Percentiles rank a stretch among this genome's conserved stretches.
phyloP scores from a whole-genome alignment of 2,888 invertebrate genomes.

The Amaurobius ferox region DNA sequence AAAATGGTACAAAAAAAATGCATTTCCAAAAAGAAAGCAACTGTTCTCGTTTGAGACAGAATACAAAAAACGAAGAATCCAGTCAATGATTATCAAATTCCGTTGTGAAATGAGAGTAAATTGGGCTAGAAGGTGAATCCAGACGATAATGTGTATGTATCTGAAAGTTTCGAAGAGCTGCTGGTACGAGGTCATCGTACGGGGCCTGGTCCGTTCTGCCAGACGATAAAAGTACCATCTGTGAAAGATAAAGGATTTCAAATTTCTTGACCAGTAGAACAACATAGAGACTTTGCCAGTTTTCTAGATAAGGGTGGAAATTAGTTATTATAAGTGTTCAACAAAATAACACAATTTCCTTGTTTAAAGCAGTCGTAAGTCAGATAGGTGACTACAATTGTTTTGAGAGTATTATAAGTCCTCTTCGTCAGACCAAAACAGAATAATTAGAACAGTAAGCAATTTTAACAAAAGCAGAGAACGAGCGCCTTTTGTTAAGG shows the following conservation, averaged over 20 bases:
- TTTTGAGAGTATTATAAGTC: no score
- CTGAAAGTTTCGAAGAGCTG: neutral
- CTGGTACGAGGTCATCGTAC: neutral
- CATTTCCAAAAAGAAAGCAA: neutral
- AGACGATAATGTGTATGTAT: neutral
- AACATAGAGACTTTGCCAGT: neutral
- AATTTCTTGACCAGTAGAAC: neutral
- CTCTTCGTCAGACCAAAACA: no score
- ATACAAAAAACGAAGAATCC: neutral
- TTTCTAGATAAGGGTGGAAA: neutral
- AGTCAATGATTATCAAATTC: neutral
- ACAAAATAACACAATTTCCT: no score
- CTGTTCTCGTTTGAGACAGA: neutral
- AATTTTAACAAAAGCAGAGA: no score
- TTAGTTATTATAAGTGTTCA: no score
- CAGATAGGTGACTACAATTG: no score
- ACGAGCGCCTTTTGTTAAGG: no score
- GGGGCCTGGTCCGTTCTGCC: constrained; percentile 19
- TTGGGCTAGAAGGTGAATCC: constrained; percentile 19
- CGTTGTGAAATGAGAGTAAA: constrained; percentile 17
- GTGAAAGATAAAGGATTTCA: constrained; percentile 8
- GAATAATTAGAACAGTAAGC: no score
- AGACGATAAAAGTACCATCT: constrained; percentile 50
- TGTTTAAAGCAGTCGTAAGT: no score
- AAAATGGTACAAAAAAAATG: neutral